phyloP scores from a whole-genome alignment of 2,888 invertebrate species.

The Clepsis dumicolana region DNA sequence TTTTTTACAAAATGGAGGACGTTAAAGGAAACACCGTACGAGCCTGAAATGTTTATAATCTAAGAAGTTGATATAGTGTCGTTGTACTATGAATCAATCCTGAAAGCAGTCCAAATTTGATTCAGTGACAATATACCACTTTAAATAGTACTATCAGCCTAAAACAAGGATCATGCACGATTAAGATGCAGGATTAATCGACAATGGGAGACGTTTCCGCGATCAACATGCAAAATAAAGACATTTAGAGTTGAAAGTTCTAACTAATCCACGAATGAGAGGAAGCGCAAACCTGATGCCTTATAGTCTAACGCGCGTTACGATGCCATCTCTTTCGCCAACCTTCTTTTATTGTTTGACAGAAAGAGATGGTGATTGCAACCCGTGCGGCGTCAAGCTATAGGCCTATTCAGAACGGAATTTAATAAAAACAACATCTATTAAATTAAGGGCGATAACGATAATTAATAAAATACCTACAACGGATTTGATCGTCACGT shows the following conservation, averaged over 20 bases:
- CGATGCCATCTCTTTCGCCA: neutral
- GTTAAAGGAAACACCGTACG: neutral
- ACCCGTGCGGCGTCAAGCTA: neutral
- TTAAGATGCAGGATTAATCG: constrained; percentile 65
- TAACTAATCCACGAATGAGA: constrained; percentile 53
- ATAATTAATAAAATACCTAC: constrained; percentile 66
- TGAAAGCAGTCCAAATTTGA: neutral
- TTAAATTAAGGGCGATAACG: constrained; percentile 64
- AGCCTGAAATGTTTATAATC: neutral
- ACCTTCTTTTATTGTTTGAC: neutral
- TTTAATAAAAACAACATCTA: constrained; percentile 62
- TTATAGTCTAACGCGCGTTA: neutral
- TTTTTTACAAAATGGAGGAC: too few species aligned
- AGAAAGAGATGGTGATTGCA: neutral
- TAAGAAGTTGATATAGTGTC: neutral
- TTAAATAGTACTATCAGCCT: constrained; percentile 55
- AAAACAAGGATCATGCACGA: constrained; percentile 72
- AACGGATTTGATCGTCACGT: constrained; percentile 53
- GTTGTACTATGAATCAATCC: neutral
- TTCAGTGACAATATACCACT: constrained; percentile 16
- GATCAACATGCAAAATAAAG: constrained; percentile 66
- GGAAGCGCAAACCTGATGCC: constrained; percentile 49
- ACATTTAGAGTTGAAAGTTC: constrained; percentile 49
- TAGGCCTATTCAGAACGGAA: constrained; percentile 45
- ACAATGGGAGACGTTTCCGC: constrained; percentile 56